Conservation (phyloP, 2,888 invertebrate genomes). For the Nemapogon koenigi region DNA sequence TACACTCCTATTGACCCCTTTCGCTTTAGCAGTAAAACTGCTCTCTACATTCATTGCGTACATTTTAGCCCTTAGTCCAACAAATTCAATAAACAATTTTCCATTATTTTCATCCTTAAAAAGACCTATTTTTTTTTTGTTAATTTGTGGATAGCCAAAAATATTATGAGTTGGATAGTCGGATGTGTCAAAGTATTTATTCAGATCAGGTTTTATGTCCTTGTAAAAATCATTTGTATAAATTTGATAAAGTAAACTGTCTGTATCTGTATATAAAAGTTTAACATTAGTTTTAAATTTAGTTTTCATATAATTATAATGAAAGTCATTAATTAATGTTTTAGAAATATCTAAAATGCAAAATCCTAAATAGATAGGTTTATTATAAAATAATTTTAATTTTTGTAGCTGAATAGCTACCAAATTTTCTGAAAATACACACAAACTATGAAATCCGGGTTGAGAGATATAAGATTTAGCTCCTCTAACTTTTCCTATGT, state of each 20-base stretch:
- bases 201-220: conserved; percentile 19
- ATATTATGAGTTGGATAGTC: conserved; percentile 22
- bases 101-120: conserved; percentile 23
- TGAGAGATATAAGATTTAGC: conserved; percentile 19
- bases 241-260: conserved; percentile 21
- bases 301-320: conserved; percentile 17
- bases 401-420: conserved; percentile 19
- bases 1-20: conserved; percentile 18
- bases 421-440: conserved; percentile 25
- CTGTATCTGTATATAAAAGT: conserved; percentile 20
- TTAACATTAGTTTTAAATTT: conserved; percentile 14
- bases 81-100: conserved; percentile 20
- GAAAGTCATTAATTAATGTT: conserved; percentile 19
- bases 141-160: conserved; percentile 20
- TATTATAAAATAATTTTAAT: conserved; percentile 16
- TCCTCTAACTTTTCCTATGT: conserved; percentile 19
- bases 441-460: conserved; percentile 26
- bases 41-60: conserved; percentile 18
- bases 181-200: conserved; percentile 20
- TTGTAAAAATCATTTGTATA: conserved; percentile 18
- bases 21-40: conserved; percentile 16
- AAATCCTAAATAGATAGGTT: conserved; percentile 20
- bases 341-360: conserved; percentile 17
- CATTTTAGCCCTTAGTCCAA: conserved; percentile 23
- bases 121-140: conserved; percentile 22